Evolutionary conservation across 2,113 vertebrate species (phyloP).

Genomic region (Pampusana beccarii): DNA sequence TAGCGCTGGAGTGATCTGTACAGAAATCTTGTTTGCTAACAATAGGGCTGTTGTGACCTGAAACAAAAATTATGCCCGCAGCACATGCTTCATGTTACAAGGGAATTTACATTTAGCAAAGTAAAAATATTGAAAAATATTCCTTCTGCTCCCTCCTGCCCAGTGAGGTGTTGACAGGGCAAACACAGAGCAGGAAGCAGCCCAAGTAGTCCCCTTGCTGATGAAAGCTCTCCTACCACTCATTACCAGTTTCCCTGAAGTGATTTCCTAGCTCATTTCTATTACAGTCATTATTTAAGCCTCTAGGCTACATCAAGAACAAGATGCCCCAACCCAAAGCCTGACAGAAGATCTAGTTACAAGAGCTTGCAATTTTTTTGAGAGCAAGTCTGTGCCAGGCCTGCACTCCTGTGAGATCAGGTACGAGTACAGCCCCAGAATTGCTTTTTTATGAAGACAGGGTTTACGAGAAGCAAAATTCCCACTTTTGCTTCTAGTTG

Average conservation of each 20-base stretch:
- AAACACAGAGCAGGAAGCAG: not conserved
- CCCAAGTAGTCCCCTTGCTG: not conserved
- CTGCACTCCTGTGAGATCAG: not conserved
- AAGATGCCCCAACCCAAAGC: not conserved
- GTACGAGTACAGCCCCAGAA: not conserved
- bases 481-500: not conserved
- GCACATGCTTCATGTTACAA: not conserved
- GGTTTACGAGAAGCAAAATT: not conserved
- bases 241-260: fast-evolving
- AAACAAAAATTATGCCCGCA: not conserved
- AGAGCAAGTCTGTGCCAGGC: not conserved
- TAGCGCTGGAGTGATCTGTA: slow-evolving; percentile 43
- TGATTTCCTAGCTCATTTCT: not conserved
- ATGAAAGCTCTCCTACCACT: not conserved
- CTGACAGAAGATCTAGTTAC: not conserved
- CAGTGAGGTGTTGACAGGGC: fast-evolving
- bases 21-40: slow-evolving; percentile 52
- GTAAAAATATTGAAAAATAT: not conserved
- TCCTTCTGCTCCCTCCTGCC: not conserved
- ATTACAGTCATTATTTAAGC: not conserved
- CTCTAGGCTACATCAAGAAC: not conserved
- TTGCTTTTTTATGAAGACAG: not conserved
- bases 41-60: slow-evolving; percentile 26
- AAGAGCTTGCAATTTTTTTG: not conserved
- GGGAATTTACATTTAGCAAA: not conserved